phyloP scores from a whole-genome alignment of 2,797 vertebrate genomes.

The Geotrypetes seraphini region DNA sequence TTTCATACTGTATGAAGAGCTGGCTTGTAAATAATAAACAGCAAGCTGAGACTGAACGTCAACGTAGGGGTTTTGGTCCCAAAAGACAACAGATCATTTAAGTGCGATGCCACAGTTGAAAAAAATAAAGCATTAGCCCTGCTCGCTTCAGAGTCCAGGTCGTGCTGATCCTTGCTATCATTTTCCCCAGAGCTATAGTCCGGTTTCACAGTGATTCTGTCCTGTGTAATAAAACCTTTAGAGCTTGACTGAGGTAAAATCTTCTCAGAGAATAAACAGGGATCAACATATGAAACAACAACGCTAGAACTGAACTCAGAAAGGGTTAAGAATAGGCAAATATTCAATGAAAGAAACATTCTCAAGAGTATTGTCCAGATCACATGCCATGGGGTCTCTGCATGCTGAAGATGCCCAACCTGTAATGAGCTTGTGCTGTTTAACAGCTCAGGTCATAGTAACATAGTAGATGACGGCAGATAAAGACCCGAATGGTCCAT shows the following conservation, averaged over 20 bases:
- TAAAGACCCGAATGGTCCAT: too few relatives aligned
- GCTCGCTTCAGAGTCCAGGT: background rate
- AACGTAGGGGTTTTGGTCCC: background rate
- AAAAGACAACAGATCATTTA: background rate
- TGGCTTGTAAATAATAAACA: background rate
- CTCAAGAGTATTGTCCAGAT: too few relatives aligned
- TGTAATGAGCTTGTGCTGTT: too few relatives aligned
- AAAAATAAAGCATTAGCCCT: background rate
- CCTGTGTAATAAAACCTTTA: fast-evolving
- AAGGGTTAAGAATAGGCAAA: too few relatives aligned
- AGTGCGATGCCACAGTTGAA: slow-evolving; percentile 2
- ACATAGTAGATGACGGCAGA: too few relatives aligned
- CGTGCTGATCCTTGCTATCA: background rate
- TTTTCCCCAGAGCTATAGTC: background rate
- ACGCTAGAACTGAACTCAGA: too few relatives aligned
- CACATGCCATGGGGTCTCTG: too few relatives aligned
- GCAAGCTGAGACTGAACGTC: background rate
- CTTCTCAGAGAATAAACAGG: too few relatives aligned
- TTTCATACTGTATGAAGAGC: slow-evolving; percentile 4
- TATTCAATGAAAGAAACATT: too few relatives aligned
- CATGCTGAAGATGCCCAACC: too few relatives aligned
- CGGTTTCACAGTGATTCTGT: background rate
- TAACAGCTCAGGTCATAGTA: too few relatives aligned
- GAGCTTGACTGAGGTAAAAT: background rate
- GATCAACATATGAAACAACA: too few relatives aligned